phyloP scores from a whole-genome alignment of 2,113 vertebrate species.

The Tinamus guttatus region DNA sequence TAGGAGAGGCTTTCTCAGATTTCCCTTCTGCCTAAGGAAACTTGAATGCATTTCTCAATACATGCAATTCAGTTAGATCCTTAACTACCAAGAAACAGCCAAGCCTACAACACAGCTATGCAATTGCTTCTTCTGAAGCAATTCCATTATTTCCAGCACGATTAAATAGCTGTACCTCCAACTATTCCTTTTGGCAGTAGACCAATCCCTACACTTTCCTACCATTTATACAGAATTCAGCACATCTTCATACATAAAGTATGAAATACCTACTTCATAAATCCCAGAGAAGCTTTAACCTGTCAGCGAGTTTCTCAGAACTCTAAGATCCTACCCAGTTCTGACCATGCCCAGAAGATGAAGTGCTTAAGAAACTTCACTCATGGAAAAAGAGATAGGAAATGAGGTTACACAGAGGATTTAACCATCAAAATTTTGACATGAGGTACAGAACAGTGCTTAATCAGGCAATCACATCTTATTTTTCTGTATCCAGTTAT shows the following conservation, averaged over 20 bases:
- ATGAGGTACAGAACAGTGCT: neutral
- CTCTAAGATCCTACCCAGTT: neutral
- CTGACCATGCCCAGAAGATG: neutral
- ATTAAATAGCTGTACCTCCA: neutral
- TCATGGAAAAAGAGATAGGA: neutral
- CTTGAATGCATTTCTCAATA: neutral
- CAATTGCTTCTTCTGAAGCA: neutral
- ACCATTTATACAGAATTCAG: neutral
- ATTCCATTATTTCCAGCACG: neutral
- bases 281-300: neutral
- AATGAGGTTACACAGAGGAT: neutral
- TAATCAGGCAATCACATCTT: constrained; percentile 12
- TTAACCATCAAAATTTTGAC: neutral
- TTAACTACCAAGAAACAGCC: neutral
- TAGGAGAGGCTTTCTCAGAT: neutral
- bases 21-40: neutral
- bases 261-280: neutral
- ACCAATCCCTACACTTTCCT: neutral
- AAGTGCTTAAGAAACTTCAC: neutral
- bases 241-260: rapidly evolving
- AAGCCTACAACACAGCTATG: neutral
- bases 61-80: neutral
- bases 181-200: neutral
- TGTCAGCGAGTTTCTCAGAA: neutral
- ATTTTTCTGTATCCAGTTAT: neutral